Base-by-base conservation (phyloP, 2,888 invertebrate genomes). In the Scaptomyza reducta region DNA sequence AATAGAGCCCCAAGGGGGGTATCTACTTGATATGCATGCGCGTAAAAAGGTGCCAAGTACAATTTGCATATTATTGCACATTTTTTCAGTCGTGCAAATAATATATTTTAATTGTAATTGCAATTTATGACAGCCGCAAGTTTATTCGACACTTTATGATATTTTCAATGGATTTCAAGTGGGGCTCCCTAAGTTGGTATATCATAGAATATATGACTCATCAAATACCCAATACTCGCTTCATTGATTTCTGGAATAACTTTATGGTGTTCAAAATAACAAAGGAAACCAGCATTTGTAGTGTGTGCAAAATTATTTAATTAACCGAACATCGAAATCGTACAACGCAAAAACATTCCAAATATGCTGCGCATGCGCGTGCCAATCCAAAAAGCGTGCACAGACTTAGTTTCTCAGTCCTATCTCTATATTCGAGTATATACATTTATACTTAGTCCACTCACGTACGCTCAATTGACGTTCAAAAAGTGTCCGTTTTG, bases 281-380 rank as follows among this genome's bases (percentile, higher is more conserved):
- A 33, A 59, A 55, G 10, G 51, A 44, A 73, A 53, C 27, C 49
- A 38, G 10, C 50, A 35, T 11, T 38, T 16, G 53, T 62, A 61
- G 60, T 87, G 85, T 75, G 72, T 78, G 87, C 85, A 87, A 87
- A 87, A 7, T 75, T 33, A 67, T 61, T 80, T 77, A 31, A 84
- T 84, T 87, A 77, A 27, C 51, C 54, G 54, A 60, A 53, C 45
- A 51, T 54, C 31, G 18, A 54, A 49, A 62, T 29, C 57, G 42
- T 55, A 60, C 61, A 65, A 67, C 63, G 63, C 60, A 61, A 62
- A 77, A 31, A 49, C 38, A 80, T 68, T 69, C 57, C 74, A 55
- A 71, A 66, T 44, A 64, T 60, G 61, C 70, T 50, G 51, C 51
- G 59, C 50, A n/a, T 70, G 70, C 83, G 86, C 74, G 77, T 86